Base-by-base conservation (phyloP, 2,888 invertebrate species). In the Sicus ferrugineus region DNA sequence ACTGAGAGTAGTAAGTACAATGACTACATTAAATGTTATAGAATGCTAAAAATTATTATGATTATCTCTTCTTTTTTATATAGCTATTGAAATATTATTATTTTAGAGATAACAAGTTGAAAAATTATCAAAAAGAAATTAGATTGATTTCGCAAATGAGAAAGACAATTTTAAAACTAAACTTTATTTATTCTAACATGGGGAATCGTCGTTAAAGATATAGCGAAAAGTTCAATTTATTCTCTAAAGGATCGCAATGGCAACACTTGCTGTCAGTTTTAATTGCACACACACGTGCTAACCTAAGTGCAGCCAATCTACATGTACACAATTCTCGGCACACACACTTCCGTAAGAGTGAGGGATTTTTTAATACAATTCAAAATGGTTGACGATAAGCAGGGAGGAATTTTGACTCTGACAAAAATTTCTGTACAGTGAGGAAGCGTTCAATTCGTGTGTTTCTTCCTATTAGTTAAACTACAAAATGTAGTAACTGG, bases 361-460 rank as follows among this genome's bases (percentile, higher is more conserved):
- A 38, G 28, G 38, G 16, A 56, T 70, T 58, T 65, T 30, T 26
- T 23, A 19, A 31, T 58, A 5, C 67, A 48, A 64, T 74, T 74
- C 81, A 81, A 81, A 81, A 82, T 81, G 81, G 81, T 80, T 76
- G 76, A 67, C 71, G 21, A 67, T 19, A 14, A 46, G 30, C 5
- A 64, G 21, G 30, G 16, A 50, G n/a, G 48, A 54, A 68, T 21
- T 30, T 56, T 58, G 64, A 19, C 66, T 56, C 56, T 46, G 75
- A 74, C 73, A 73, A 75, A 79, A 81, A 79, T 79, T 80, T 80
- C 79, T 80, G 78, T 79, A 79, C 79, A 79, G 79, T 72, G 74
- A 78, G 77, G 77, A 78, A 80, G 82, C 81, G 81, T 80, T 80
- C 75, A 80, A 78, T 75, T 71, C 71, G 67, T 79, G 79, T 77